phyloP scores from a whole-genome alignment of 2,797 vertebrate species.

The Sebastes steindachneri region DNA sequence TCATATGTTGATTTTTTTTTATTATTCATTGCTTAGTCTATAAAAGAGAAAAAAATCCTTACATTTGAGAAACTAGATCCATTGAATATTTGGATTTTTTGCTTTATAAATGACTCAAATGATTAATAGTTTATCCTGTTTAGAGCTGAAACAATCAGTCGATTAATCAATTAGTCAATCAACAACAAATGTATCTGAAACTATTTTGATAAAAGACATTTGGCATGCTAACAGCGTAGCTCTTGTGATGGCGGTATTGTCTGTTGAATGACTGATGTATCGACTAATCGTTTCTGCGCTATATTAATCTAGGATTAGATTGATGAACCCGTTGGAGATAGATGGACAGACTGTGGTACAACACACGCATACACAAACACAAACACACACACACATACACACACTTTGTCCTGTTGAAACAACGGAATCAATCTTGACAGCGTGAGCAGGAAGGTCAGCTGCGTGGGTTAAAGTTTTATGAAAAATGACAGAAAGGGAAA shows the following conservation, averaged over 20 bases:
- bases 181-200: background rate
- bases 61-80: background rate
- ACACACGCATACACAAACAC: background rate
- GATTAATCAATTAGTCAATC: background rate
- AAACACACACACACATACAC: background rate
- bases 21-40: background rate
- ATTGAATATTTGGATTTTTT: background rate
- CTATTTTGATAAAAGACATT: background rate
- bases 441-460: constrained; percentile 1
- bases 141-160: background rate
- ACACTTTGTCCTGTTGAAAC: constrained; percentile 8
- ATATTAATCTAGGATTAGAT: background rate
- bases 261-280: background rate
- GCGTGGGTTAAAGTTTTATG: background rate
- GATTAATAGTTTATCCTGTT: background rate
- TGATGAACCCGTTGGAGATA: background rate
- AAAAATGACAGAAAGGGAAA: constrained; percentile 40
- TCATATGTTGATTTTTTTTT: background rate
- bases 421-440: background rate
- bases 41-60: background rate
- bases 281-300: background rate
- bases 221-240: background rate
- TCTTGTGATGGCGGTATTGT: too few species aligned
- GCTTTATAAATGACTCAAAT: background rate
- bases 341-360: background rate